These are phyloP conservation scores for Helicoverpa armigera DNA, from an alignment of 1,140 invertebrate genomes.

Conservation along the genomic window DNA sequence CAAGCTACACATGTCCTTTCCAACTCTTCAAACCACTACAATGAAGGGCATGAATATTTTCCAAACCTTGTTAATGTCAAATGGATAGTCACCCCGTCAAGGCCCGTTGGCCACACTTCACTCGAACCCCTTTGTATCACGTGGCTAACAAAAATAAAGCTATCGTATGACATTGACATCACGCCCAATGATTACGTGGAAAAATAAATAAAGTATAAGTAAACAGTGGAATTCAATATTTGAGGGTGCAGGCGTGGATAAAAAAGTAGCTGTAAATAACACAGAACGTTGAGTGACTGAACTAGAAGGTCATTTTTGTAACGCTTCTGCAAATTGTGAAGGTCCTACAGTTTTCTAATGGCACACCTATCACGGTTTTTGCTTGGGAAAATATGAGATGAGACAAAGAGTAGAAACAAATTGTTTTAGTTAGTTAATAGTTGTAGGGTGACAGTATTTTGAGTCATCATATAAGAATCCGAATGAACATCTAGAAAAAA, in stretches of 20 bases:
- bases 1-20: no score
- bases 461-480: no score
- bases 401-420: no score
- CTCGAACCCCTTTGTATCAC: not conserved
- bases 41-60: not conserved
- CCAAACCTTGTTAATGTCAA: constrained; percentile 1
- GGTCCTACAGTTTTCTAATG: not conserved
- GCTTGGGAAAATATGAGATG: no score
- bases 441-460: no score
- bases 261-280: not conserved
- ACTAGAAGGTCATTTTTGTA: not conserved
- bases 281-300: not conserved
- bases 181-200: not conserved
- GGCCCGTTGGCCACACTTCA: not conserved
- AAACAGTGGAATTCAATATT: constrained; percentile 5
- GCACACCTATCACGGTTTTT: no score
- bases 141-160: not conserved
- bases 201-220: not conserved
- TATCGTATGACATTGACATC: not conserved
- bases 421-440: no score
- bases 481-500: no score
- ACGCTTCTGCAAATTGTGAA: not conserved
- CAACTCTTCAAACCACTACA: no score
- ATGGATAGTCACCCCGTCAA: not conserved
- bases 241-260: not conserved